These are phyloP conservation scores for Bubo blakistoni DNA, from an alignment of 2,113 vertebrate genomes.

Conservation along the genomic window DNA sequence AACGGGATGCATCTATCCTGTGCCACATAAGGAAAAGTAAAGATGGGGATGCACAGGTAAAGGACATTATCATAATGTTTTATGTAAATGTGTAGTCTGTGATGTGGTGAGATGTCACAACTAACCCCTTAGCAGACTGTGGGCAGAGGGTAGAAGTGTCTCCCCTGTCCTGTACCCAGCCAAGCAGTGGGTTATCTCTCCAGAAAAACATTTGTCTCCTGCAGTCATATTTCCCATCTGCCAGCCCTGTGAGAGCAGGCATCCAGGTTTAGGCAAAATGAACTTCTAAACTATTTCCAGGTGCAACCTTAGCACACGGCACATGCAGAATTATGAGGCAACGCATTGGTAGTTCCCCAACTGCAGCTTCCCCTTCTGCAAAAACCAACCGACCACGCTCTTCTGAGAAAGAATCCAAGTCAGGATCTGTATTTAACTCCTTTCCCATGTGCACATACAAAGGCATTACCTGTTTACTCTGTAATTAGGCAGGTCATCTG, in stretches of 20 bases:
- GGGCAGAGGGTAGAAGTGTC: neutral
- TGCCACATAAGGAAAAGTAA: neutral
- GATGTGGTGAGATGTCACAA: neutral
- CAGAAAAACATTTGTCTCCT: neutral
- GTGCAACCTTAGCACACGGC: neutral
- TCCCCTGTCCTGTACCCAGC: neutral
- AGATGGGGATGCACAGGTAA: neutral
- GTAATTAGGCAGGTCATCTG: neutral
- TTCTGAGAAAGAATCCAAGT: neutral
- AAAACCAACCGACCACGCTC: accelerated
- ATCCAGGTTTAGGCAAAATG: neutral
- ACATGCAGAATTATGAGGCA: accelerated
- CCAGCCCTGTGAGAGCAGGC: neutral
- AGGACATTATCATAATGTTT: accelerated
- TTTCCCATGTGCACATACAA: neutral
- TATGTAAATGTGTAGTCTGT: too few relatives aligned
- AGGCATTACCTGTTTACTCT: neutral
- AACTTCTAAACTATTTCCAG: neutral
- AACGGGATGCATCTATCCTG: neutral
- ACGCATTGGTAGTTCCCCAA: accelerated
- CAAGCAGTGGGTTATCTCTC: neutral
- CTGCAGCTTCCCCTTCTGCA: neutral
- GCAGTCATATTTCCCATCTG: neutral
- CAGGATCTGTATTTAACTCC: neutral
- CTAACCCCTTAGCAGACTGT: neutral